Base-by-base conservation (phyloP, 2,888 invertebrate genomes). In the Sphinx pinastri region DNA sequence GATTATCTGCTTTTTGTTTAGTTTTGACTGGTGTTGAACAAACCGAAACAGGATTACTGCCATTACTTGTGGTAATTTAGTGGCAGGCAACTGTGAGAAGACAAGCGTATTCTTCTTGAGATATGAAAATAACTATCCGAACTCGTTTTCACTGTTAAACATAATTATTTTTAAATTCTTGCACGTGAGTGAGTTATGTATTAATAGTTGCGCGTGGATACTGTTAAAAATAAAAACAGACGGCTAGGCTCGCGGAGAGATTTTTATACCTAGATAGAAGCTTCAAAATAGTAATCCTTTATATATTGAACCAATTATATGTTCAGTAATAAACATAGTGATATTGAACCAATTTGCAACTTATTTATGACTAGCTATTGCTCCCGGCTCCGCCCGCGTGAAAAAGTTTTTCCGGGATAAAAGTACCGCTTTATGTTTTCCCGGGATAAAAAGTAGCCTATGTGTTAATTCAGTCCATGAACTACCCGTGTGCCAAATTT, bases 1-100 rank as follows among this genome's bases (percentile, higher is more conserved):
- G 88, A 89, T 89, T 90, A 86, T 83, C 80, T 82, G 79, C 80
- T 87, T 89, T 88, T 88, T 86, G 80, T 88, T 87, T 79, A 76
- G 82, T 81, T 85, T 81, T 74, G 72, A 82, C 75, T 81, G 77
- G 81, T 85, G 81, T 81, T 83, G 80, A 74, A 77, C 79, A 77
- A 79, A 81, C 79, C 75, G 68, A 80, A 79, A 77, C 74, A 79
- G 80, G 79, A 79, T 79, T 75, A 79, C 77, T 77, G 77, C 76
- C 74, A 79, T 83, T 79, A 79, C 74, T 71, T 49, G 55, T 70
- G 73, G 73, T 76, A 76, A 78, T 81, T 79, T 81, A 71, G 75
- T 69, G 54, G 68, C 63, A 69, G 60, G 69, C 63, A 54, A 63
- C 60, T 31, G 52, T 54, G 63, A 25, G 59, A 63, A 63, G 47